Base-by-base conservation (phyloP, 2,113 vertebrate genomes). In the Grantiella picta region DNA sequence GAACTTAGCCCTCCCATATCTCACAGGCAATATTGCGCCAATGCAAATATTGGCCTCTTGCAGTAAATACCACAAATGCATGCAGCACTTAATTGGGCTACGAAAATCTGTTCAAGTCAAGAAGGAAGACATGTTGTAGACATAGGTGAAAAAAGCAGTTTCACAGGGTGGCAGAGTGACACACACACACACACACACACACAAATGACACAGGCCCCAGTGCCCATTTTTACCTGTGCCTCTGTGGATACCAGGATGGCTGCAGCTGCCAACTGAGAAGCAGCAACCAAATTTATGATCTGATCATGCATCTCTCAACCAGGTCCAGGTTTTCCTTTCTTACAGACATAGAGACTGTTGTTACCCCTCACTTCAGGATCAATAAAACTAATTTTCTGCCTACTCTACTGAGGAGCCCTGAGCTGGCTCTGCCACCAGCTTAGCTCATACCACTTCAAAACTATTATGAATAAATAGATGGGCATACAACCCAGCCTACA, bases 381-480 rank as follows among this genome's bases (percentile, higher is more conserved):
- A 78, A 84, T 87, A 78, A 91, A 96, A 71, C 27, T 66, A 22
- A 91, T 96, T 86, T 95, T 86, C 64, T 92, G 38, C 54, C 54
- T 80, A 61, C 17, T 83, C n/a, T 83, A 24, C 50, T 69, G 42
- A 76, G 64, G 19, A 91, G 47, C 15, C 29, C 65, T 86, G 31
- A 90, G 45, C 57, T 80, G 68, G 45, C 12, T 92, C 75, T 76
- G 57, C 59, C 82, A 93, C 33, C 53, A 94, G 45, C 49, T 95
- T 57, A 60, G 61, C 36, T 89, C 53, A 76, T 64, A 68, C 64
- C 45, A 71, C 52, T 91, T 81, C 72, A 82, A 82, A 89, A 63
- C 24, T 28, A 28, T 76, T 82, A 78, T 36, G 31, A 86, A 94
- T 78, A 87, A 89, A 91, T 71, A 86, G 22, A 86, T 49, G 7